Conservation (phyloP, 2,888 invertebrate species). For the Polymixis flavicincta region DNA sequence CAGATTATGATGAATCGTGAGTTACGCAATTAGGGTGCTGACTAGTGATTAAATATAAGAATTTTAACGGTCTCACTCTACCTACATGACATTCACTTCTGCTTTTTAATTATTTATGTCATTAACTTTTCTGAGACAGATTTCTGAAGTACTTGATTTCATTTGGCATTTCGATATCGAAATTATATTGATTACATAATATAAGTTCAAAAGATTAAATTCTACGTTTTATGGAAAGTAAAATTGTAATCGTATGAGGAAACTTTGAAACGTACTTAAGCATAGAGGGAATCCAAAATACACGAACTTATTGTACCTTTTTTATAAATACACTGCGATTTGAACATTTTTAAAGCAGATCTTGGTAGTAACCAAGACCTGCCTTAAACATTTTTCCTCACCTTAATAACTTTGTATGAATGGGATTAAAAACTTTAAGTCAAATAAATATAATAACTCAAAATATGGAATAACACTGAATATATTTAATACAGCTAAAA, state of each 20-base stretch:
- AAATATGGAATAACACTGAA: constrained; percentile 67
- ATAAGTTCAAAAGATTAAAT: constrained; percentile 13
- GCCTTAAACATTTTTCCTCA: not conserved
- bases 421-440: constrained; percentile 49
- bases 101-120: constrained; percentile 2
- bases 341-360: not conserved
- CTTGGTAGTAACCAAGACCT: not conserved
- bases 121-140: not conserved
- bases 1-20: no score
- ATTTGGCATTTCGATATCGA: constrained; percentile 19
- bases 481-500: constrained; percentile 75
- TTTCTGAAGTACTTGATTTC: constrained; percentile 4
- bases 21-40: no score
- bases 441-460: constrained; percentile 64
- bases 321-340: not conserved
- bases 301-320: not conserved
- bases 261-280: not conserved
- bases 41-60: not conserved
- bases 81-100: not conserved
- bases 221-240: constrained; percentile 3
- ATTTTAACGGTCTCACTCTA: not conserved
- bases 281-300: not conserved
- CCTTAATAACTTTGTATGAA: constrained; percentile 23
- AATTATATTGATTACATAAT: not conserved
- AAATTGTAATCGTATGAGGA: not conserved